Evolutionary conservation across 2,888 invertebrate species (phyloP), one percentile per base, ranked within the genome.

Genomic region (Pseudanteris insignis): DNA sequence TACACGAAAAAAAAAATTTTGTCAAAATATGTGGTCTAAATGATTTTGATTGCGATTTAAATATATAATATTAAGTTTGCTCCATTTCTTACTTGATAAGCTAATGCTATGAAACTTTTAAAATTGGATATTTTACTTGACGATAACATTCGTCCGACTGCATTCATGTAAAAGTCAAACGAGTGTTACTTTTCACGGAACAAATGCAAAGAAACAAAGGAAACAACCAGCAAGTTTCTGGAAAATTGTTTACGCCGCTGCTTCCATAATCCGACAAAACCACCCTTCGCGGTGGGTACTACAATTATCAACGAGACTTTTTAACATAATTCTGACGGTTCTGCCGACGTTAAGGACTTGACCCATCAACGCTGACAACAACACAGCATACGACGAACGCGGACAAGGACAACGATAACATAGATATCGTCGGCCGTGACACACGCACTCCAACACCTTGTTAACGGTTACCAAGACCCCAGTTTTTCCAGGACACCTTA

Each of bases 291-390:
- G 64, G 63, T 51, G 36, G 67, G 65, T 72, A 76, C 78, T 78
- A 75, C 78, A 78, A 77, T 77, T 78, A 77, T 69, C 68, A 58
- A 62, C 66, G 61, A 69, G 69, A 70, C 69, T 68, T 73, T 68
- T 70, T 67, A 67, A 68, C 67, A 64, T 68, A 64, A 41, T 64
- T 69, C n/a, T 67, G 68, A 71, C 69, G 71, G 67, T 61, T 66
- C 75, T 73, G 68, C 67, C 41, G 48, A 69, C 58, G 54, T 63
- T 62, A 69, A 70, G 34, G 10, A 67, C 72, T 68, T 75, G 72
- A 76, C 73, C 73, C 67, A 68, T 51, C 65, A 62, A 57, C 57
- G 64, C 33, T 66, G 58, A 33, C 54, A 25, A 43, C 36, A 48
- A 58, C 62, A 51, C 37, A 50, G 47, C 53, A 48, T 36, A 54